These are phyloP conservation scores for Lepeophtheirus nordmannii DNA, from an alignment of 2,888 invertebrate species.

Conservation along the genomic window DNA sequence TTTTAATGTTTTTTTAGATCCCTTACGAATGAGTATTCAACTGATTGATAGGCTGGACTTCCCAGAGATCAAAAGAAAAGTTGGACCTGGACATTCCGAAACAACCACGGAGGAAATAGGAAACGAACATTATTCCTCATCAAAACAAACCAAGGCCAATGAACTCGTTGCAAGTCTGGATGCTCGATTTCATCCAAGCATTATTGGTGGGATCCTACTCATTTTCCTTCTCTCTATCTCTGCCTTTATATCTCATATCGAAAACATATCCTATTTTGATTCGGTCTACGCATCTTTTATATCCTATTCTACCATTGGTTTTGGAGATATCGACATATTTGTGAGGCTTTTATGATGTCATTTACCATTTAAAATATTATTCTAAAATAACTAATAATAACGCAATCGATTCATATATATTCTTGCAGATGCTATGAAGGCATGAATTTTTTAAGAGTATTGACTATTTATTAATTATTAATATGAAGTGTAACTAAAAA, in stretches of 20 bases:
- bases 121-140: background rate
- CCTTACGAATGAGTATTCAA: too few species aligned
- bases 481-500: too few species aligned
- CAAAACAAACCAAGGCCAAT: background rate
- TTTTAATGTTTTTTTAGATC: too few species aligned
- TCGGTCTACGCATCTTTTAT: slow-evolving; percentile 19
- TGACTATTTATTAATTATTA: too few species aligned
- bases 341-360: background rate
- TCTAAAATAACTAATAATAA: too few species aligned
- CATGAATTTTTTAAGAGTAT: too few species aligned
- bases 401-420: too few species aligned
- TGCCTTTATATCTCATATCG: slow-evolving; percentile 16
- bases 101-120: too few species aligned
- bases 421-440: too few species aligned
- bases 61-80: background rate
- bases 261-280: slow-evolving; percentile 4
- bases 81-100: background rate
- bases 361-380: too few species aligned
- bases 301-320: slow-evolving; percentile 20
- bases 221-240: slow-evolving; percentile 8
- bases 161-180: background rate
- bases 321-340: slow-evolving; percentile 21
- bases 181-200: slow-evolving; percentile 20
- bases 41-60: background rate
- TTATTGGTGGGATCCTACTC: slow-evolving; percentile 17